A percentile compares a stretch with the other conserved stretches of the same genome.
Conservation (phyloP, 1,140 invertebrate genomes). For the Dreissena polymorpha region DNA sequence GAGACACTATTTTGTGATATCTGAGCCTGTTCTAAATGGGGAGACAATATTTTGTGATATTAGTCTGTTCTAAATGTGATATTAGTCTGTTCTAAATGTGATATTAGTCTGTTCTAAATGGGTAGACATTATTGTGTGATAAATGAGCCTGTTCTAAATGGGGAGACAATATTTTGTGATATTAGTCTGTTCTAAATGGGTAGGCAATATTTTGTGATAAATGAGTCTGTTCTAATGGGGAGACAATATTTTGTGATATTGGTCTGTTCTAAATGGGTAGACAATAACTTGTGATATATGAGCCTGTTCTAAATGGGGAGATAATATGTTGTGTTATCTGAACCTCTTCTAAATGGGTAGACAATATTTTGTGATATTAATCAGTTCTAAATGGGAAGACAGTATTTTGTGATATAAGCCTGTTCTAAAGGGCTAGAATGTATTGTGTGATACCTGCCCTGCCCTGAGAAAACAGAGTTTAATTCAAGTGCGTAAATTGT, state of each 20-base stretch:
- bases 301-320: conserved; percentile 67
- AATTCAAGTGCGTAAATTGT: too few species aligned
- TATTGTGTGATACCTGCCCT: too few species aligned
- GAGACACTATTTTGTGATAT: too few species aligned
- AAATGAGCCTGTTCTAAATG: conserved; percentile 72
- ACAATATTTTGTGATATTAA: conserved; percentile 17
- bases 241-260: conserved; percentile 7
- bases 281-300: conserved; percentile 12
- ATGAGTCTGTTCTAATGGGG: conserved; percentile 69
- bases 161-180: conserved; percentile 8
- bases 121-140: too few species aligned
- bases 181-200: conserved; percentile 70
- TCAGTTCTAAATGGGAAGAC: conserved; percentile 64
- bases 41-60: too few species aligned
- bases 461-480: too few species aligned
- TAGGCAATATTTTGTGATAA: conserved; percentile 5
- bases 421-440: too few species aligned
- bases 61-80: too few species aligned
- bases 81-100: too few species aligned
- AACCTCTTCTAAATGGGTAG: conserved; percentile 67
- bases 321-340: conserved; percentile 15
- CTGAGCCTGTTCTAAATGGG: too few species aligned
- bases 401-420: neutral
- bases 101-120: too few species aligned
- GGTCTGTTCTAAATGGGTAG: conserved; percentile 67